Base-by-base conservation (phyloP, 2,888 invertebrate genomes). In the Thumatha senex region DNA sequence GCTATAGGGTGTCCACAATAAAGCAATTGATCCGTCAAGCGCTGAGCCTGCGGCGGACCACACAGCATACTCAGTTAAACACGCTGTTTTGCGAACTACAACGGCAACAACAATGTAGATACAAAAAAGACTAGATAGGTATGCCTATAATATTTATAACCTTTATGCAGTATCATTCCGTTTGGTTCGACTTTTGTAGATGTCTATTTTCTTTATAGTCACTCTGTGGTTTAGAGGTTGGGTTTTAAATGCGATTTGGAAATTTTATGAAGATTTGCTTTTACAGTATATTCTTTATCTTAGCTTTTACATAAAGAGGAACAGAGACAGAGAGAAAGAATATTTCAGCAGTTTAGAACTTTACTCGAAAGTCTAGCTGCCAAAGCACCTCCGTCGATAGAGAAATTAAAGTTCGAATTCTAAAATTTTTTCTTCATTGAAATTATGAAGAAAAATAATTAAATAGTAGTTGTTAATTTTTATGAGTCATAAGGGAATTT, bases 1-100 rank as follows among this genome's bases (percentile, higher is more conserved):
- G 66, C 63, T 56, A 64, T 63, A 63, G 58, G 63, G 63, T 63
- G 63, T 70, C 70, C 68, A 76, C 81, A 79, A 82, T 81, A 78
- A 79, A 80, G 84, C 81, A 86, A 85, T 84, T 82, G 85, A 84
- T 84, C 82, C 81, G 84, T 84, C 82, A 82, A 77, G 85, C 73
- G 63, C 54, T 54, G 53, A 33, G 70, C 71, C 78, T 61, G 70
- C 63, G 73, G 82, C 70, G 63, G 86, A 86, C 84, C 86, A 84
- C 86, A 84, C 84, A 72, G 54, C 60, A 57, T 53, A 52, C 48
- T 48, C 55, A 53, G 61, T 67, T 58, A 67, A 70, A 72, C 74
- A 64, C 74, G 70, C 68, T 78, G 69, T 80, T 79, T 77, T 71
- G 76, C 78, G 61, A 69, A 24, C 54, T 41, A 41, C 46, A 38